Evolutionary conservation across 1,140 invertebrate species (phyloP).

Genomic region (Pseudomyrmex dendroicus): DNA sequence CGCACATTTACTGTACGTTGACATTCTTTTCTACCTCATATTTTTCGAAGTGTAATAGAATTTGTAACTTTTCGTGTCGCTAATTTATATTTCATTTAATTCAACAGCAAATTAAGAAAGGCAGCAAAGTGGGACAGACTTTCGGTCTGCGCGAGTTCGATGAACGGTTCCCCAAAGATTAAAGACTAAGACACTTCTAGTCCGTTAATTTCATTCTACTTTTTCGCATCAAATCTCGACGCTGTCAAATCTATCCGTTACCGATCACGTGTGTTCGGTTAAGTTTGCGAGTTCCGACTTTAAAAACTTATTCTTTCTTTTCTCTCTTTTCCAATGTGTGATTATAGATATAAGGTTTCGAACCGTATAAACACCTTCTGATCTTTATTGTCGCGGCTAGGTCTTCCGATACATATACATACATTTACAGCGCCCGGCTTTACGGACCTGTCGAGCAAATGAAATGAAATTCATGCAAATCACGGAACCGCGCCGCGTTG

Average conservation of each 20-base stretch:
- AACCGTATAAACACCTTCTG: conserved; percentile 45
- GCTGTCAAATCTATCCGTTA: neutral
- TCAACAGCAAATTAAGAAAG: conserved; percentile 2
- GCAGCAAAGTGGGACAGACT: neutral
- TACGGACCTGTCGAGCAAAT: conserved; percentile 75
- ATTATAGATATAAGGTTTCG: too few species aligned
- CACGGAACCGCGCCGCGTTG: conserved; percentile 63
- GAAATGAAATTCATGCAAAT: conserved; percentile 77
- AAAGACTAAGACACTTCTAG: conserved; percentile 20
- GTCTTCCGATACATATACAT: conserved; percentile 45
- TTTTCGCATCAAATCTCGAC: conserved; percentile 5
- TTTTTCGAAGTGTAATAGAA: neutral
- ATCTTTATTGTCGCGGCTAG: conserved; percentile 52
- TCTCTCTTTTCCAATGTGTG: neutral
- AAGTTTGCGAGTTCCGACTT: neutral
- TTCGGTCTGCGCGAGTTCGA: conserved; percentile 19
- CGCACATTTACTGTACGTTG: neutral
- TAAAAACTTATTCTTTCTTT: neutral
- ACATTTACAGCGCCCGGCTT: conserved; percentile 58
- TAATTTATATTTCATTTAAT: neutral
- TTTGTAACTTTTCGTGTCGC: neutral
- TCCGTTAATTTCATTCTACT: conserved; percentile 45
- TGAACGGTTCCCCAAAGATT: conserved; percentile 20
- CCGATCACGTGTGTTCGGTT: conserved; percentile 4
- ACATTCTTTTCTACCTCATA: neutral